Evolutionary conservation across 1,140 invertebrate species (phyloP).

Genomic region (Brachionus sp.): DNA sequence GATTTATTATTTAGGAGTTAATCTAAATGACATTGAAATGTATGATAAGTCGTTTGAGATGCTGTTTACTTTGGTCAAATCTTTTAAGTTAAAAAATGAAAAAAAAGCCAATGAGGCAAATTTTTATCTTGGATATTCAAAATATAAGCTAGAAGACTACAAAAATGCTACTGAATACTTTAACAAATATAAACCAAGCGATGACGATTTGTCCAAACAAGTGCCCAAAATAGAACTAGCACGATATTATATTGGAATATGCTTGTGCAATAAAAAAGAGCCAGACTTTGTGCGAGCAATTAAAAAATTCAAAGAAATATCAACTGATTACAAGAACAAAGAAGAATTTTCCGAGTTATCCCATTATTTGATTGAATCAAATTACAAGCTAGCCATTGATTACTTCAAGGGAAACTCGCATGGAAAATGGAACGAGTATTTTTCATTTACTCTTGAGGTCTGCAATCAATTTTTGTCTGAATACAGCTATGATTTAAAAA

Average conservation of each 20-base stretch:
- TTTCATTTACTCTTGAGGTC: constrained; percentile 11
- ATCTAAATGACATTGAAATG: constrained; percentile 31
- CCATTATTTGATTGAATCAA: constrained; percentile 24
- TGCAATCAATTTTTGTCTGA: constrained; percentile 4
- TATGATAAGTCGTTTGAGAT: constrained; percentile 22
- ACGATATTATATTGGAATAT: constrained; percentile 12
- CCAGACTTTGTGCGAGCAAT: neutral
- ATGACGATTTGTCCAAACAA: neutral
- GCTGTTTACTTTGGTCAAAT: neutral
- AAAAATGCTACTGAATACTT: constrained; percentile 43
- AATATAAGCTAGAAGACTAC: constrained; percentile 23
- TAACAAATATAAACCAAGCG: constrained; percentile 16
- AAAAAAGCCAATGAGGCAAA: constrained; percentile 8
- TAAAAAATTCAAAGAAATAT: constrained; percentile 42
- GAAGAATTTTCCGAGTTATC: constrained; percentile 11
- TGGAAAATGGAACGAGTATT: constrained; percentile 34
- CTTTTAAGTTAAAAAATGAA: constrained; percentile 20
- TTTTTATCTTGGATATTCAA: constrained; percentile 22
- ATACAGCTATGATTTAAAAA: neutral
- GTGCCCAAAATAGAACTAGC: constrained; percentile 23
- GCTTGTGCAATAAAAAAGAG: constrained; percentile 30
- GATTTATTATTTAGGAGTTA: constrained; percentile 10
- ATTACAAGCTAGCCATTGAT: constrained; percentile 14
- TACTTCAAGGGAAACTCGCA: neutral
- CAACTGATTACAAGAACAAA: neutral